These are phyloP conservation scores for Carollia perspicillata DNA, from an alignment of 2,113 vertebrate species.

Conservation along the genomic window DNA sequence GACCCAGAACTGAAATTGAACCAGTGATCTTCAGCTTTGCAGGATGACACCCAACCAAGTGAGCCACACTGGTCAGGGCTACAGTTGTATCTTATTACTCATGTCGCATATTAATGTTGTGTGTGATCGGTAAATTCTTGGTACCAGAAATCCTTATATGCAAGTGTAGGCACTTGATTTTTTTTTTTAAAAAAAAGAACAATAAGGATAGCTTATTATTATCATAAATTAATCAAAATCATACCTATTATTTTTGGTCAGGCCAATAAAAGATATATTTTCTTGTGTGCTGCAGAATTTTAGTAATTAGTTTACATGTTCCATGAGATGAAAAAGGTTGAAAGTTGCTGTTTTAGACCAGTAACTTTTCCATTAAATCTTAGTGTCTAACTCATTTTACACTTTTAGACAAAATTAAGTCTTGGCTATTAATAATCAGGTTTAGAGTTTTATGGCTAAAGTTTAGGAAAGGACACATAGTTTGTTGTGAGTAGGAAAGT, in stretches of 20 bases:
- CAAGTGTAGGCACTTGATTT: not conserved
- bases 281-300: not conserved
- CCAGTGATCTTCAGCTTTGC: too few species aligned
- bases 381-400: not conserved
- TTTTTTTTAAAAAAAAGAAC: not conserved
- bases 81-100: not conserved
- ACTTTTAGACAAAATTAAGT: constrained; percentile 28
- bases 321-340: not conserved
- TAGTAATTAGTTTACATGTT: not conserved
- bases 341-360: not conserved
- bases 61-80: too few species aligned
- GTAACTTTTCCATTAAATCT: not conserved
- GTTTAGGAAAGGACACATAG: not conserved
- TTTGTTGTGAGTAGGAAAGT: not conserved
- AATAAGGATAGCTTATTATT: not conserved
- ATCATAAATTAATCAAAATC: not conserved
- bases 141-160: not conserved
- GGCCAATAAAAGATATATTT: not conserved
- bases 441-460: not conserved
- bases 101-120: not conserved
- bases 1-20: too few species aligned
- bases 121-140: not conserved
- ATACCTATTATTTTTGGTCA: not conserved
- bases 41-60: too few species aligned
- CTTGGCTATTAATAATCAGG: not conserved